phyloP scores from a whole-genome alignment of 2,113 vertebrate species.

The Etia nguti region DNA sequence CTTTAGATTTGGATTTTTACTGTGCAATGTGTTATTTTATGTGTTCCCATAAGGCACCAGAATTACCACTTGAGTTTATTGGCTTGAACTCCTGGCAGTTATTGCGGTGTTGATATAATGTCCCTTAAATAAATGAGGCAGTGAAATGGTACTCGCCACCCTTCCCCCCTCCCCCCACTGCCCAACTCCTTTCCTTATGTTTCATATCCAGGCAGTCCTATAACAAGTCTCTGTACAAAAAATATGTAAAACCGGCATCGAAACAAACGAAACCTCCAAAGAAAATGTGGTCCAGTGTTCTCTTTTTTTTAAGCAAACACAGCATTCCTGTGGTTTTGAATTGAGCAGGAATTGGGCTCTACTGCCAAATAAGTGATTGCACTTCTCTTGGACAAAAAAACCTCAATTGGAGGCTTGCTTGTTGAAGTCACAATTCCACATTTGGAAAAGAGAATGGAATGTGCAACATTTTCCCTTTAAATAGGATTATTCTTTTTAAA shows the following conservation, averaged over 20 bases:
- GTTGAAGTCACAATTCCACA: conserved; percentile 55
- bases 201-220: background rate
- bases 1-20: background rate
- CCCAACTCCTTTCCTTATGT: background rate
- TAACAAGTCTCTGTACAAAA: background rate
- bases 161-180: background rate
- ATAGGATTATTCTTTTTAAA: background rate
- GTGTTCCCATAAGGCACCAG: background rate
- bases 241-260: background rate
- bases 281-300: conserved; percentile 24
- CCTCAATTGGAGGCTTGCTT: conserved; percentile 61
- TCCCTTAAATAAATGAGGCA: background rate
- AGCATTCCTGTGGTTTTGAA: conserved; percentile 59
- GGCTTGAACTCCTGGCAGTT: background rate
- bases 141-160: background rate
- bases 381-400: conserved; percentile 58
- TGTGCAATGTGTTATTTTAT: background rate
- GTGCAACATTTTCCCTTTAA: conserved; percentile 13
- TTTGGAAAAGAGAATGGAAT: conserved; percentile 38
- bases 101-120: background rate
- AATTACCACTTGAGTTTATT: background rate
- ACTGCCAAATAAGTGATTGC: conserved; percentile 50
- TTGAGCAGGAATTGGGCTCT: conserved; percentile 24
- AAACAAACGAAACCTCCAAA: background rate
- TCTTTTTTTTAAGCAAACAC: conserved; percentile 32